Percentiles rank a stretch among this genome's conserved stretches.
Evolutionary conservation across 2,888 invertebrate genomes (phyloP).

Genomic region (Dryobota labecula): DNA sequence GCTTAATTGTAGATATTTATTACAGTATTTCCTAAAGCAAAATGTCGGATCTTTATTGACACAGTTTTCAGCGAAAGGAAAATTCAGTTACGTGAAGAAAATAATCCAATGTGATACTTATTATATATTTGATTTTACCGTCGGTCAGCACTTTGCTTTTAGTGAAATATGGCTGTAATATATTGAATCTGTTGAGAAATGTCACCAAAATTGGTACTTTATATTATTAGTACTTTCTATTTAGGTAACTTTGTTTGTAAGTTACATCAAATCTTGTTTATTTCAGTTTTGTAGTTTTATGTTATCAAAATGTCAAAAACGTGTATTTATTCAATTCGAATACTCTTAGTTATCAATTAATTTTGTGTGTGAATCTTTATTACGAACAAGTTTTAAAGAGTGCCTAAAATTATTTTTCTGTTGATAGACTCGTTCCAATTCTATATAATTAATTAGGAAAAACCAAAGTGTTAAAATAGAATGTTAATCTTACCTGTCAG

Average conservation of each 20-base stretch:
- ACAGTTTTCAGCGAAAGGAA: constrained; percentile 22
- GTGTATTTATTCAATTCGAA: background rate
- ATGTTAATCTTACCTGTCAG: constrained; percentile 72
- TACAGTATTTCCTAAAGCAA: constrained; percentile 2
- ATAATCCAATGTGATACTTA: constrained; percentile 64
- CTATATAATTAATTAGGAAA: background rate
- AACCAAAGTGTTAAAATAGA: background rate
- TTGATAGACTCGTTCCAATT: background rate
- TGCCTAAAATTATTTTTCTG: background rate
- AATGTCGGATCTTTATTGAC: constrained; percentile 2
- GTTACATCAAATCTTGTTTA: constrained; percentile 25
- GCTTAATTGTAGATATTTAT: constrained; percentile 24
- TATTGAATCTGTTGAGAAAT: constrained; percentile 79
- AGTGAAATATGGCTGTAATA: constrained; percentile 70
- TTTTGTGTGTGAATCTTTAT: background rate
- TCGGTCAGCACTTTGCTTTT: constrained; percentile 69
- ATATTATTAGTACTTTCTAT: too few relatives aligned
- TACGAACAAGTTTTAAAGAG: background rate
- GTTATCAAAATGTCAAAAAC: background rate
- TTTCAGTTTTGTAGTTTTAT: constrained; percentile 14
- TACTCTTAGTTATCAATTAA: background rate
- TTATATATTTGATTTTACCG: constrained; percentile 57
- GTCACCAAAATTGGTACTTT: constrained; percentile 61
- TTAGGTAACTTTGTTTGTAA: constrained; percentile 55
- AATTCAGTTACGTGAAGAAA: constrained; percentile 46